Evolutionary conservation across 2,888 invertebrate species (phyloP), one percentile per base, ranked within the genome.

Genomic region (Teinopalpus imperialis): DNA sequence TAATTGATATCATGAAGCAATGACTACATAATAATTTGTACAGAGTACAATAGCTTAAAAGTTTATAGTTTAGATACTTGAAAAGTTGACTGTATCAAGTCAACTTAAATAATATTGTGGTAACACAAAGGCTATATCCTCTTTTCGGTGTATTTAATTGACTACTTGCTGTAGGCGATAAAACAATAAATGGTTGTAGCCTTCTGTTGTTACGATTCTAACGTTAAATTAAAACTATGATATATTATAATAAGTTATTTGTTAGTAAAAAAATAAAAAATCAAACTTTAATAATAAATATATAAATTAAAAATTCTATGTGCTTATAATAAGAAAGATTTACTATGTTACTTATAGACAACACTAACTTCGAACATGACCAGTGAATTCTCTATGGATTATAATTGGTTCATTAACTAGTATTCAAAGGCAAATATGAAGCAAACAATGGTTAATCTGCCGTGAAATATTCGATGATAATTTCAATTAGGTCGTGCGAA

Each of bases 371-470:
- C 20, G 21, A 23, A 8, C 21, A 13, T 31, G 30, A 20, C 21
- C 30, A 29, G 21, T 21, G 12, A 43, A 43, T 29, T 23, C 13
- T 20, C 26, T 21, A 21, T 21, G 43, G 35, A 21, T 23, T 43
- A 43, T 43, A 43, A 36, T 43, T 43, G 35, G 21, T 35, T 43
- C 43, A 43, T 43, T 43, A 43, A 13, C 35, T 14, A 14, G 10
- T 23, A 36, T 43, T 43, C 43, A 43, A 35, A 35, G 35, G 35
- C 35, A 35, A 43, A 43, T 43, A 35, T 35, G 43, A 35, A 14
- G 35, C 35, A 35, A 35, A 43, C 43, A 43, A 43, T 43, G 27
- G 43, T 35, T 43, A 43, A 43, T 43, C 43, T 14, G 7, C 34
- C 29, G 27, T 14, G 8, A 27, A 14, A 35, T 35, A 43, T 43